Percentiles rank a stretch among this genome's conserved stretches.
Conservation (phyloP, 2,113 vertebrate species). For the Morone saxatilis region DNA sequence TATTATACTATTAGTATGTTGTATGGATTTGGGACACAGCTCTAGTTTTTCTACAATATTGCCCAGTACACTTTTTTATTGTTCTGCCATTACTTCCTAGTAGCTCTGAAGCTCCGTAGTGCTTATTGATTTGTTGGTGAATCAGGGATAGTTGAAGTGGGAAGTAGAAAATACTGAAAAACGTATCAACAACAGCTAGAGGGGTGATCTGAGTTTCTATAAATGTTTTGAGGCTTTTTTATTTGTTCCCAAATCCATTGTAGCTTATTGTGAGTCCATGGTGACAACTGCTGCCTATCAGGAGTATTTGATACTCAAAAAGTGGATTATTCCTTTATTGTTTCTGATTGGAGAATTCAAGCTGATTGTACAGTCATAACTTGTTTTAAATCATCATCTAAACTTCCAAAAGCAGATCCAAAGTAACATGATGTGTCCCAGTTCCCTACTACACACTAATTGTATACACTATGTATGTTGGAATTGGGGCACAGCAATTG, state of each 20-base stretch:
- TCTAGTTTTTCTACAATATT: background rate
- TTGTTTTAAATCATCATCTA: background rate
- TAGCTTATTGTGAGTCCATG: background rate
- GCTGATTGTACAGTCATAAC: background rate
- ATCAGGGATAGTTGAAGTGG: background rate
- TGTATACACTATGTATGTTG: background rate
- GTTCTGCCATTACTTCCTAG: background rate
- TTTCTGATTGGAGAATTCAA: background rate
- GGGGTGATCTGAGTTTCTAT: background rate
- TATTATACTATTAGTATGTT: constrained; percentile 1
- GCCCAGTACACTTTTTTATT: background rate
- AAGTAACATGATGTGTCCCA: background rate
- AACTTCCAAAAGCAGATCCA: constrained; percentile 6
- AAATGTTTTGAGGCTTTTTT: background rate
- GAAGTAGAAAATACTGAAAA: background rate
- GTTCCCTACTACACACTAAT: background rate
- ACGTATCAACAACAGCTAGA: background rate
- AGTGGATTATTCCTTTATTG: background rate
- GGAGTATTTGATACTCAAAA: background rate
- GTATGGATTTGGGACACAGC: background rate
- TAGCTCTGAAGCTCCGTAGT: constrained; percentile 1
- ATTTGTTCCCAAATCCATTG: background rate
- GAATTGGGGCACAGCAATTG: background rate
- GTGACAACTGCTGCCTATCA: background rate
- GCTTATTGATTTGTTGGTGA: constrained; percentile 19